Evolutionary conservation across 2,113 vertebrate genomes (phyloP).

Genomic region (Eudorcas thomsonii): DNA sequence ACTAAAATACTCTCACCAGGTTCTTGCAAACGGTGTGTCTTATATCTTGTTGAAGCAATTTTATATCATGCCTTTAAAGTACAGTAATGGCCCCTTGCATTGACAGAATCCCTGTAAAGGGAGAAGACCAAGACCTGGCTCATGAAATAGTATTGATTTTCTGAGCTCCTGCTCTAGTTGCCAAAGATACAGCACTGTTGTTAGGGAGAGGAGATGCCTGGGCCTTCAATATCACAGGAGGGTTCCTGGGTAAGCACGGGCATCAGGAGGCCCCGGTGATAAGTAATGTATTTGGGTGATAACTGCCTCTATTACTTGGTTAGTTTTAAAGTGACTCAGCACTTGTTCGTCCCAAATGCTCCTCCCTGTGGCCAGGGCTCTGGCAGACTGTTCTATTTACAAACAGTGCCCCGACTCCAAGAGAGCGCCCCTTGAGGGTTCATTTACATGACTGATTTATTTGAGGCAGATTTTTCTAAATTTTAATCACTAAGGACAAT

Average conservation of each 20-base stretch:
- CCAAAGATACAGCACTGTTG: slow-evolving; percentile 86
- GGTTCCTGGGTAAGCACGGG: slow-evolving; percentile 83
- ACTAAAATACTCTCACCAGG: slow-evolving; percentile 89
- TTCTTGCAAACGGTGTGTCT: slow-evolving; percentile 87
- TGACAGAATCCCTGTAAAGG: slow-evolving; percentile 88
- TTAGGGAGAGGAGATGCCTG: slow-evolving; percentile 82
- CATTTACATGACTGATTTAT: slow-evolving; percentile 61
- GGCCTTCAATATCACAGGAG: slow-evolving; percentile 87
- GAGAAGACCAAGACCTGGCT: slow-evolving; percentile 85
- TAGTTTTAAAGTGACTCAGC: slow-evolving; percentile 84
- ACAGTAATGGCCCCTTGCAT: slow-evolving; percentile 89
- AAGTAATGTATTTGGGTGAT: slow-evolving; percentile 86
- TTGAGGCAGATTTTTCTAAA: slow-evolving; percentile 47
- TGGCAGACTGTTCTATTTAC: slow-evolving; percentile 21
- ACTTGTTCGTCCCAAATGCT: slow-evolving; percentile 63
- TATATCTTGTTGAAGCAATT: slow-evolving; percentile 88
- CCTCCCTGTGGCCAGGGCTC: slow-evolving; percentile 62
- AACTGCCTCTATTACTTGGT: slow-evolving; percentile 81
- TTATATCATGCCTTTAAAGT: slow-evolving; percentile 89
- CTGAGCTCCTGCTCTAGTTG: slow-evolving; percentile 83
- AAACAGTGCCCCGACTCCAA: neutral
- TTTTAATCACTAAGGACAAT: slow-evolving; percentile 62
- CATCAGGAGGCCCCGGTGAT: slow-evolving; percentile 78
- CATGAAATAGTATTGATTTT: slow-evolving; percentile 90
- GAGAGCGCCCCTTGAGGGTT: neutral